Conservation (phyloP, 2,797 vertebrate species). For the Manis crassicaudata region DNA sequence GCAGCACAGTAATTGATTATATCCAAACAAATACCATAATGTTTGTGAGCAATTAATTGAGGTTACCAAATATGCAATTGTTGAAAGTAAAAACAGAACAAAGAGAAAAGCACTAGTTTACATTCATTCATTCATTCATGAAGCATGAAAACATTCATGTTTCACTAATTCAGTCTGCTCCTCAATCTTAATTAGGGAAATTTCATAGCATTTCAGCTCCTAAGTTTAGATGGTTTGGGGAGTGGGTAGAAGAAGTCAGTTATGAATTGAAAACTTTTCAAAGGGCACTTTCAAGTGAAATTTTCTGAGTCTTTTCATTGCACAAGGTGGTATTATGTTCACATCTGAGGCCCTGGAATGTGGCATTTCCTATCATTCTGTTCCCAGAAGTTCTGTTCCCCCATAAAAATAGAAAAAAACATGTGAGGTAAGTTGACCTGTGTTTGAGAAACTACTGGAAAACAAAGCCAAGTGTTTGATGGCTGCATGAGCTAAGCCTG, state of each 20-base stretch:
- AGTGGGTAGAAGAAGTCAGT: not conserved
- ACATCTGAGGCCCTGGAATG: not conserved
- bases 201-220: not conserved
- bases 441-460: constrained; percentile 76
- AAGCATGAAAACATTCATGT: not conserved
- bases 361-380: not conserved
- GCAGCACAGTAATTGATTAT: not conserved
- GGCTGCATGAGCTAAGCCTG: not conserved
- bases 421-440: constrained; percentile 14
- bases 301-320: not conserved
- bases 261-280: not conserved
- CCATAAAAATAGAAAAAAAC: constrained; percentile 17
- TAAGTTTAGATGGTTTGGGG: not conserved
- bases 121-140: not conserved
- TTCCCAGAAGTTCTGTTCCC: not conserved
- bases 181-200: not conserved
- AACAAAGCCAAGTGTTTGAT: constrained; percentile 67
- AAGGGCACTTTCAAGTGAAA: not conserved
- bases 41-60: constrained; percentile 1
- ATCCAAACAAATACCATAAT: not conserved
- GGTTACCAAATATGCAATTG: not conserved
- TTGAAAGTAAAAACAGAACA: constrained; percentile 30
- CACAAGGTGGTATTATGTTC: not conserved
- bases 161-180: not conserved
- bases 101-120: not conserved